Evolutionary conservation across 2,888 invertebrate genomes (phyloP).

Genomic region (Cerceris rybyensis): DNA sequence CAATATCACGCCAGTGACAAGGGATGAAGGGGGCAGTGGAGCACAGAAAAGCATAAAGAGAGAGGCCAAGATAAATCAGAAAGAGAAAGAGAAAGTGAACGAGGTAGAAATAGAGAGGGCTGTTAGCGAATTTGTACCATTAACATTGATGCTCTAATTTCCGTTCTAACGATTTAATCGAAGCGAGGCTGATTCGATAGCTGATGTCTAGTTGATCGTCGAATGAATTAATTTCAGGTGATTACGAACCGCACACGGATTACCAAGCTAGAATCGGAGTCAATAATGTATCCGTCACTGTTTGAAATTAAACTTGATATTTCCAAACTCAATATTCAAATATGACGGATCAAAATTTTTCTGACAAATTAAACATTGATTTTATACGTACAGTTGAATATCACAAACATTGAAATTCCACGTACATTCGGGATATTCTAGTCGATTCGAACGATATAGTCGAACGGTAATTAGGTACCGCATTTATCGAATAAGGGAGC

Average conservation of each 20-base stretch:
- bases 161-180: conserved; percentile 54
- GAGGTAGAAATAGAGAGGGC: conserved; percentile 14
- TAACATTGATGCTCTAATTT: conserved; percentile 59
- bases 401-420: neutral
- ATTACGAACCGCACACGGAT: conserved; percentile 38
- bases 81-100: neutral
- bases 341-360: conserved; percentile 11
- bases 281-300: conserved; percentile 44
- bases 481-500: too few relatives aligned
- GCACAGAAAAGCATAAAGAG: neutral
- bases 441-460: neutral
- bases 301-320: conserved; percentile 44
- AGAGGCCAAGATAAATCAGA: neutral
- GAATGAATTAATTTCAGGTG: conserved; percentile 61
- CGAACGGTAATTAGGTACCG: too few relatives aligned
- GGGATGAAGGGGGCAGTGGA: conserved; percentile 1
- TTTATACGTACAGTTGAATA: conserved; percentile 32
- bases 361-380: conserved; percentile 42
- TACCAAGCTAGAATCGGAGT: conserved; percentile 37
- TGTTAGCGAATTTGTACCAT: conserved; percentile 30
- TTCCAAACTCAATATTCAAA: neutral
- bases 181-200: conserved; percentile 27
- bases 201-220: conserved; percentile 36
- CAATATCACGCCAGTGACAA: conserved; percentile 22
- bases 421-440: neutral